Evolutionary conservation across 2,113 vertebrate genomes (phyloP), one percentile per base, ranked within the genome.

Genomic region (Sus scrofa): DNA sequence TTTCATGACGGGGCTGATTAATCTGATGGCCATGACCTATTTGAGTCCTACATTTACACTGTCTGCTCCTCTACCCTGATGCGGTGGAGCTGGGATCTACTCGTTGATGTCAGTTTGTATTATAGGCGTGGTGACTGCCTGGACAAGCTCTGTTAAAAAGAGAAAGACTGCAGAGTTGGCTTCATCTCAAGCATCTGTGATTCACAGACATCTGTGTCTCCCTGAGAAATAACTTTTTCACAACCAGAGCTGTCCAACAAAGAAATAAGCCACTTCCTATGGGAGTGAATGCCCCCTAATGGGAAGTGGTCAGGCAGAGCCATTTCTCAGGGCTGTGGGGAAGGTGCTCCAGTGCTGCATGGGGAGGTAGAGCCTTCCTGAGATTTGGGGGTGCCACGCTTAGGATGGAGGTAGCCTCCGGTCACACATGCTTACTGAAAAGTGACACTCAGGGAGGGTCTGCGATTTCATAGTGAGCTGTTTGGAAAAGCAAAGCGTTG

Each of bases 191-290:
- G 84, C 1, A 34, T 96, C 93, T 82, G 56, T 71, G 91, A 96
- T 86, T 97, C 89, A 60, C 86, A 93, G 96, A 96, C 86, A 95
- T 91, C 89, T 84, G 95, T 84, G 89, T 90, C 68, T 96, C 86
- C 63, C 89, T n/a, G 92, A 94, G 95, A 96, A 95, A 75, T 63
- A 88, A 70, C 14, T 73, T 95, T 87, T 85, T 94, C 39, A 79
- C 62, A 44, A 58, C 37, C 68, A 78, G 86, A 94, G 70, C 84
- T 44, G 56, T 91, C 58, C 92, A 81, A 39, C 7, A 27, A 77
- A 85, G 81, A 30, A 65, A 70, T 30, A 91, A 96, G 74, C 68
- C 65, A 32, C 91, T 90, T 89, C 89, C 77, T 89, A 50, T 39
- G 89, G 67, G 44, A 65, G 26, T 50, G 16, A 94, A 62, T 91